Evolutionary conservation across 2,113 vertebrate species (phyloP).

Genomic region (Arizona elegans): DNA sequence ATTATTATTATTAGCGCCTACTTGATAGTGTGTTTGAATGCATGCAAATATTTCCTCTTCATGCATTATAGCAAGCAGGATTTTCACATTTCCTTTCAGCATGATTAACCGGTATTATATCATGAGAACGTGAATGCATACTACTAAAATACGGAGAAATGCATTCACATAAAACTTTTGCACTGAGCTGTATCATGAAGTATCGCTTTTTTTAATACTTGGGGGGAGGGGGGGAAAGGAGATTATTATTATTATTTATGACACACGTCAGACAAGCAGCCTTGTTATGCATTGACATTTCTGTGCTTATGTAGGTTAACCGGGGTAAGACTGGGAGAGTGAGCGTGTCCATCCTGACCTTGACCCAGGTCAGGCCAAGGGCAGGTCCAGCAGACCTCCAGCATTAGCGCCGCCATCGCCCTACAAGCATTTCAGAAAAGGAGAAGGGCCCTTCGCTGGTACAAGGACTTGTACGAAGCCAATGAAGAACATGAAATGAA

Average conservation of each 20-base stretch:
- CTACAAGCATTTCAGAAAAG: slow-evolving; percentile 49
- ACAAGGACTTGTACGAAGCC: slow-evolving; percentile 48
- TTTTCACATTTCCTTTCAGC: slow-evolving; percentile 47
- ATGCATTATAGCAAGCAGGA: slow-evolving; percentile 65
- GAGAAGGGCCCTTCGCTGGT: slow-evolving; percentile 40
- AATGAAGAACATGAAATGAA: slow-evolving; percentile 45
- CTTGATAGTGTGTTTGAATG: slow-evolving; percentile 60
- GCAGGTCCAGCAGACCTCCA: slow-evolving; percentile 36
- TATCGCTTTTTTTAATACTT: slow-evolving; percentile 47
- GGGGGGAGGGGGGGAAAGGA: slow-evolving; percentile 27
- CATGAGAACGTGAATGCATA: slow-evolving; percentile 42
- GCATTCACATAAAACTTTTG: slow-evolving; percentile 64
- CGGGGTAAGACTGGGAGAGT: slow-evolving; percentile 43
- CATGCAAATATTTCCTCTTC: slow-evolving; percentile 66
- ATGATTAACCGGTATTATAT: slow-evolving; percentile 50
- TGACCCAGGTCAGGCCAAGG: neutral
- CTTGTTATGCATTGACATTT: slow-evolving; percentile 43
- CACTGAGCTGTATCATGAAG: slow-evolving; percentile 42
- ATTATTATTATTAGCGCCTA: slow-evolving; percentile 46
- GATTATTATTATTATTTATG: slow-evolving; percentile 51
- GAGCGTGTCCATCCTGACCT: slow-evolving; percentile 1
- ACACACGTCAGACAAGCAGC: slow-evolving; percentile 39
- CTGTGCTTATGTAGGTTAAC: slow-evolving; percentile 68
- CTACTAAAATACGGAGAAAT: slow-evolving; percentile 58
- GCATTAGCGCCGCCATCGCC: slow-evolving; percentile 46